Conservation (phyloP, 2,888 invertebrate species). For the Aphodius granarius region DNA sequence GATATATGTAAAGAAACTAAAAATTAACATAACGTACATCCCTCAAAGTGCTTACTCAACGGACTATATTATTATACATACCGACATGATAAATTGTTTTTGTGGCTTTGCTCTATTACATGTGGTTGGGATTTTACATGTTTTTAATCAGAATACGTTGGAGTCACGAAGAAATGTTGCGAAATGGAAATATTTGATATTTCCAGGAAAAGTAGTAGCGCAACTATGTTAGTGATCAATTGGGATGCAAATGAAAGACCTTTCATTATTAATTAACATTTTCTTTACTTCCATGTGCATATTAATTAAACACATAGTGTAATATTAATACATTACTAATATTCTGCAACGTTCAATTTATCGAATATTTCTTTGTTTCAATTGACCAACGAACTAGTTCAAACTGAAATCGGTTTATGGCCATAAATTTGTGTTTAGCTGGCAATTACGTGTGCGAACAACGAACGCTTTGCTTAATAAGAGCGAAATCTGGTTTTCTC, state of each 20-base stretch:
- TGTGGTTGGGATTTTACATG: background rate
- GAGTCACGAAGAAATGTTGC: too few relatives aligned
- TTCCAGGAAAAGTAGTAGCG: too few relatives aligned
- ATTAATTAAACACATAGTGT: background rate
- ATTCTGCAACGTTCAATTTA: background rate
- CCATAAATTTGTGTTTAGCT: background rate
- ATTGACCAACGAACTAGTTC: background rate
- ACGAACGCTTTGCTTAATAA: background rate
- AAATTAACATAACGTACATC: too few relatives aligned
- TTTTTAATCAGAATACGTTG: background rate
- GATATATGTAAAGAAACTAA: too few relatives aligned
- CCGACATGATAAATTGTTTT: too few relatives aligned
- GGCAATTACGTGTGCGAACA: background rate
- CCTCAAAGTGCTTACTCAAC: too few relatives aligned
- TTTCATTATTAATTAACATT: background rate
- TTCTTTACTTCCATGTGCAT: background rate
- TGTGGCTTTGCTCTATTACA: background rate
- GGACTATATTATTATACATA: too few relatives aligned
- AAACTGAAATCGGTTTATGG: background rate
- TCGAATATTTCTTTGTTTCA: background rate
- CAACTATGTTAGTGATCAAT: too few relatives aligned
- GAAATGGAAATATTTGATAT: background rate
- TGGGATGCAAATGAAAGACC: too few relatives aligned
- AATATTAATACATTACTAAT: background rate
- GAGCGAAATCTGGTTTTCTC: background rate